These are phyloP conservation scores for Crypturellus tataupa DNA, from an alignment of 2,797 vertebrate genomes.

Conservation along the genomic window DNA sequence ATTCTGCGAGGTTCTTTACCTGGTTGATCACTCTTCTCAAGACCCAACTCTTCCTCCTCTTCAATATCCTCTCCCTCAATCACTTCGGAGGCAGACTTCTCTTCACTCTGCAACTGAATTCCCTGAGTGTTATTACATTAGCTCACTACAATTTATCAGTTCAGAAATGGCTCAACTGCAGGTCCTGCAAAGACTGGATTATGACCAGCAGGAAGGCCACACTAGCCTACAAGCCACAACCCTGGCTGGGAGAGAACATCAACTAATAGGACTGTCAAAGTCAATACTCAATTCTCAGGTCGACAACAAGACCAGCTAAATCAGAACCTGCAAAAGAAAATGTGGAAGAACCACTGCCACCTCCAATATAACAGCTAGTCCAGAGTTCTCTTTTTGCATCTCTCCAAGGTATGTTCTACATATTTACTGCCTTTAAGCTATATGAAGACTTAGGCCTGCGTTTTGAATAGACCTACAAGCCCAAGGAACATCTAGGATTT, in stretches of 20 bases:
- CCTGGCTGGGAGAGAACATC: not conserved
- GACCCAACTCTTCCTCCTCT: constrained; percentile 63
- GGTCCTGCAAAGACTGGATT: not conserved
- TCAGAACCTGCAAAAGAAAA: not conserved
- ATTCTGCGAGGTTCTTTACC: constrained; percentile 56
- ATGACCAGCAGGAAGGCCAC: not conserved
- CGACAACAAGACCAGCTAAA: not conserved
- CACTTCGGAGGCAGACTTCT: not conserved
- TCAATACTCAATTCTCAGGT: not conserved
- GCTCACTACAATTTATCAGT: not conserved
- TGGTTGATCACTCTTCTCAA: constrained; percentile 47
- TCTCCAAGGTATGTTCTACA: not conserved
- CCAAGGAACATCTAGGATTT: not conserved
- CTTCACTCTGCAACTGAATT: constrained; percentile 71
- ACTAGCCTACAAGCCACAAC: not conserved
- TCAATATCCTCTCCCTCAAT: constrained; percentile 77
- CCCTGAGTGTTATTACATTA: not conserved
- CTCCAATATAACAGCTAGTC: not conserved
- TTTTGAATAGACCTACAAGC: not conserved
- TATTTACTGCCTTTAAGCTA: not conserved
- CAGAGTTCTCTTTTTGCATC: not conserved
- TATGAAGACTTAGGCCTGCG: not conserved
- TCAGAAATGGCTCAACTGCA: not conserved
- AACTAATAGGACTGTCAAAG: not conserved
- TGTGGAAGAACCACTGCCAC: not conserved